Conservation (phyloP, 2,888 invertebrate genomes). For the Drosophila crucigera region DNA sequence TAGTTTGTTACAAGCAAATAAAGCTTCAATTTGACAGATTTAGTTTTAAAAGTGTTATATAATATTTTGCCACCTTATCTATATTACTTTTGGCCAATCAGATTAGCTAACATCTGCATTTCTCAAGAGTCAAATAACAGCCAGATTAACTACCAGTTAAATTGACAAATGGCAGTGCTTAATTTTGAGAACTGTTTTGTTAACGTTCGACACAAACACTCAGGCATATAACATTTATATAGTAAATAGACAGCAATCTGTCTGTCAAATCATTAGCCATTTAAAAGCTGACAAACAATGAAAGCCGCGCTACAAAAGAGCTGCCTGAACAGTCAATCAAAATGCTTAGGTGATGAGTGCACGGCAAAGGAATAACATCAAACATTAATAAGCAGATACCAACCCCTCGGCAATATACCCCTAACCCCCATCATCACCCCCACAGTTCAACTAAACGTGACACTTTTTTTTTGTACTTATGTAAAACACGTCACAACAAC, state of each 20-base stretch:
- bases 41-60: not conserved
- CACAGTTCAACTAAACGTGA: slow-evolving; percentile 50
- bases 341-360: slow-evolving; percentile 16
- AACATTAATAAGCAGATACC: slow-evolving; percentile 53
- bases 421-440: not conserved
- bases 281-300: slow-evolving; percentile 30
- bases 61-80: not conserved
- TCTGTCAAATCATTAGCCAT: slow-evolving; percentile 23
- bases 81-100: not conserved
- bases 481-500: slow-evolving; percentile 54
- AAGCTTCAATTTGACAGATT: not conserved
- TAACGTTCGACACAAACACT: slow-evolving; percentile 1
- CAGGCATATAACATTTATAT: not conserved
- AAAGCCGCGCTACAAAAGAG: slow-evolving; percentile 7
- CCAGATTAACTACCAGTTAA: not conserved
- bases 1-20: not conserved
- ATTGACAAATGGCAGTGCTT: not conserved
- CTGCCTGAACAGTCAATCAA: slow-evolving; percentile 48
- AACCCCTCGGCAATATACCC: not conserved
- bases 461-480: slow-evolving; percentile 52
- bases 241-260: not conserved
- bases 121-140: not conserved
- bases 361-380: slow-evolving; percentile 52
- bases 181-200: not conserved
- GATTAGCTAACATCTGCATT: not conserved